Evolutionary conservation across 2,888 invertebrate species (phyloP), one percentile per base, ranked within the genome.

Genomic region (Diarsia dahlii): DNA sequence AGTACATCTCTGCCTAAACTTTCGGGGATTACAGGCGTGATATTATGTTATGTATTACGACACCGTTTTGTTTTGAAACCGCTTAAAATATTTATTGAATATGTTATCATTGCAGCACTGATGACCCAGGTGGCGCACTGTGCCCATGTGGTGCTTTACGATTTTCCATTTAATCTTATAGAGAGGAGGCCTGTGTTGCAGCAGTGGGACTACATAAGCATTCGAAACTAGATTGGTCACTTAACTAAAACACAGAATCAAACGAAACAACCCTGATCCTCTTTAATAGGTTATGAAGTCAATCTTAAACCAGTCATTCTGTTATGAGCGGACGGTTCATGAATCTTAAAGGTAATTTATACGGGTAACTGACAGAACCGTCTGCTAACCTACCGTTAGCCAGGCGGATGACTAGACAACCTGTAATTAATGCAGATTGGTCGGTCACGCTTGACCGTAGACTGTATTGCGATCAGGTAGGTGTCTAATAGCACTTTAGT

Each of bases 391-490:
- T 45, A 34, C 23, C n/a, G n/a, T n/a, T n/a, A n/a, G 62, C 73
- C 50, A 62, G 34, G 20, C 70, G 60, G n/a, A 28, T 76, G 63
- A 79, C 75, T 72, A 67, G 48, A 66, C n/a, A 62, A 39, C 67
- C 63, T 23, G 48, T 68, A 71, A 73, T 84, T 84, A 80, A 80
- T 84, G 65, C 34, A 63, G 68, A 83, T 78, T 68, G 62, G 23
- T 54, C 8, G 72, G 63, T 76, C 50, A 80, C 56, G 66, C 39
- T 71, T 60, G 60, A 80, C 76, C 48, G 64, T 34, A 39, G 39
- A 73, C 56, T 45, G 63, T 39, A 60, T 60, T 50, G n/a, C 8
- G 18, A 54, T 79, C 48, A 71, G 23, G 8, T 15, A 15, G 34
- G 46, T 20, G 8, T 4, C 20, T 39, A 15, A 6, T 48, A 20